Conservation (phyloP, 2,888 invertebrate species). For the Steromphala cineraria region DNA sequence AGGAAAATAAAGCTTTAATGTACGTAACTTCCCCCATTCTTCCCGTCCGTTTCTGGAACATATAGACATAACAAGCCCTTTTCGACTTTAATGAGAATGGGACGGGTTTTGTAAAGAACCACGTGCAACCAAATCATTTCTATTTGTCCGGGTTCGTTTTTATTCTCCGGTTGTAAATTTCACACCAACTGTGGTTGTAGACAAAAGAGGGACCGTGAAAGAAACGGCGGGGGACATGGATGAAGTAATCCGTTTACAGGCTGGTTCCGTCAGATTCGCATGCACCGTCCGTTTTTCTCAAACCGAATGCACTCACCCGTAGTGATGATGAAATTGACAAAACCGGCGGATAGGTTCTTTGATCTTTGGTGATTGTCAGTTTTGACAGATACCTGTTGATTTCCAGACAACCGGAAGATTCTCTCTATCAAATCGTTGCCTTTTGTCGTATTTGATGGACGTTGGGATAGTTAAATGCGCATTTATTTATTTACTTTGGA, state of each 20-base stretch:
- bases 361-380: constrained; percentile 3
- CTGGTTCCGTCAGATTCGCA: neutral
- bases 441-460: constrained; percentile 10
- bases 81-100: neutral
- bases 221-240: neutral
- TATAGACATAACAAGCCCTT: neutral
- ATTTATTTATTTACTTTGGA: constrained; percentile 16
- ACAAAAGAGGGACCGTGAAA: neutral
- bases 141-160: constrained; percentile 1
- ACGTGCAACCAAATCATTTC: constrained; percentile 4
- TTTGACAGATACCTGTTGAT: constrained; percentile 11
- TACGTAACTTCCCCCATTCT: neutral
- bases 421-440: neutral
- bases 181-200: neutral
- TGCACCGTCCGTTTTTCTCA: neutral
- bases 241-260: neutral
- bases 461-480: constrained; percentile 1
- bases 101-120: neutral
- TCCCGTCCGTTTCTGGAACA: neutral
- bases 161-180: constrained; percentile 5
- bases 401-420: neutral
- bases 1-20: neutral
- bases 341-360: neutral
- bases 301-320: neutral
- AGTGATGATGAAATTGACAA: neutral